Evolutionary conservation across 2,888 invertebrate genomes (phyloP), one percentile per base, ranked within the genome.

Genomic region (Orchesellides sinensis): DNA sequence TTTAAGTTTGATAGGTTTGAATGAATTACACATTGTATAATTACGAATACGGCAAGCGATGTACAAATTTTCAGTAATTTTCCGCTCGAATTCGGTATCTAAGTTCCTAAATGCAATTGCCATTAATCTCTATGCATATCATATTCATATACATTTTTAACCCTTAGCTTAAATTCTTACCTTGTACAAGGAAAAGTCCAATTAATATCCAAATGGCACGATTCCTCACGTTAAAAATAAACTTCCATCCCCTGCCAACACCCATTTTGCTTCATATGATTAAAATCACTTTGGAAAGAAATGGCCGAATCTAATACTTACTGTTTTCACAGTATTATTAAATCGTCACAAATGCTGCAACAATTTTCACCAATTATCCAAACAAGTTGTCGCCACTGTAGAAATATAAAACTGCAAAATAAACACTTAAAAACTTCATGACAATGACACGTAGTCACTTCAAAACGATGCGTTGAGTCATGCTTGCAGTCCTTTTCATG

Each of bases 261-360:
- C 75, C 70, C 82, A 83, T 83, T 77, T 75, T 83, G 75, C 47
- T 77, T 70, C 82, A 83, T 83, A 52, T 21, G 63, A 69, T n/a
- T n/a, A 70, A 75, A 66, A 73, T 52, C 12, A 23, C 29, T 59
- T 35, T 29, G 2, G 32, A 49, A 35, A 27, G 17, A 59, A 66
- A 19, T 59, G 5, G 47, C 52, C 63, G 12, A 40, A 19, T 17
- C 8, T 52, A 17, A 21, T 52, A 6, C 32, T 45, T 45, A 2
- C 29, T 75, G 25, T n/a, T 27, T 32, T 29, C 40, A 40, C 40
- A 5, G 14, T 1, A n/a, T 8, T 40, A 10, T 47, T 52, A 45
- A 45, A 78, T 29, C 23, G 1, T 35, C 56, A 32, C 17, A 69
- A 8, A 25, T 52, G 23, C n/a, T n/a, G n/a, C n/a, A n/a, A n/a